These are phyloP conservation scores for Agriopis leucophaearia DNA, from an alignment of 2,888 invertebrate genomes.

Conservation along the genomic window DNA sequence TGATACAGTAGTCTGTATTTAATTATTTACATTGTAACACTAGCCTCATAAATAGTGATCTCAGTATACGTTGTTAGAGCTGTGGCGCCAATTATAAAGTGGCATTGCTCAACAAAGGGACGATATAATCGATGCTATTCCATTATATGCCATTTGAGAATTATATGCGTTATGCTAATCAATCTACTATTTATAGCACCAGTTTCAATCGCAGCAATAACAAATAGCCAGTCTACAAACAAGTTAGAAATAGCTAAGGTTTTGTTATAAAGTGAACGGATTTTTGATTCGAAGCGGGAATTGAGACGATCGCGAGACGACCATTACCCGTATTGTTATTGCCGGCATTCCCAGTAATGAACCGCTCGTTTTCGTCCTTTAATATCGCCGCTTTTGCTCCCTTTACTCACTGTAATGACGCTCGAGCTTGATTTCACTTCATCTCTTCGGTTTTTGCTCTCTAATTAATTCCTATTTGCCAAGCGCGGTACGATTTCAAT, in stretches of 20 bases:
- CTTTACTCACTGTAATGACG: constrained; percentile 73
- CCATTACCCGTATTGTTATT: constrained; percentile 85
- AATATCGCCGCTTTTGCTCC: constrained; percentile 77
- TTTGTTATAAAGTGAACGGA: constrained; percentile 66
- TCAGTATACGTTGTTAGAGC: constrained; percentile 3
- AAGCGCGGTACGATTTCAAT: constrained; percentile 60
- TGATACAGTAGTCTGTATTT: neutral
- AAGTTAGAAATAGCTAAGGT: constrained; percentile 51
- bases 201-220: constrained; percentile 44
- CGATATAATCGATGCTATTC: constrained; percentile 58
- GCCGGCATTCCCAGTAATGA: constrained; percentile 82
- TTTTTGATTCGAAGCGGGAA: constrained; percentile 73
- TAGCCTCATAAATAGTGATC: constrained; percentile 21
- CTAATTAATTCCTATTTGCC: constrained; percentile 73
- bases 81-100: constrained; percentile 19
- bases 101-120: constrained; percentile 61
- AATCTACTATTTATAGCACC: constrained; percentile 51
- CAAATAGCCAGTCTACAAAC: constrained; percentile 26
- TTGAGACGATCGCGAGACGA: constrained; percentile 74
- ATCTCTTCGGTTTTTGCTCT: constrained; percentile 69
- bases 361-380: constrained; percentile 82
- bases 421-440: constrained; percentile 74
- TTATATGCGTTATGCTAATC: constrained; percentile 32
- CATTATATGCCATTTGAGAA: constrained; percentile 52
- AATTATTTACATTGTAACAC: neutral